Evolutionary conservation across 2,888 invertebrate species (phyloP), one percentile per base, ranked within the genome.

Genomic region (Schrankia costaestrigalis): DNA sequence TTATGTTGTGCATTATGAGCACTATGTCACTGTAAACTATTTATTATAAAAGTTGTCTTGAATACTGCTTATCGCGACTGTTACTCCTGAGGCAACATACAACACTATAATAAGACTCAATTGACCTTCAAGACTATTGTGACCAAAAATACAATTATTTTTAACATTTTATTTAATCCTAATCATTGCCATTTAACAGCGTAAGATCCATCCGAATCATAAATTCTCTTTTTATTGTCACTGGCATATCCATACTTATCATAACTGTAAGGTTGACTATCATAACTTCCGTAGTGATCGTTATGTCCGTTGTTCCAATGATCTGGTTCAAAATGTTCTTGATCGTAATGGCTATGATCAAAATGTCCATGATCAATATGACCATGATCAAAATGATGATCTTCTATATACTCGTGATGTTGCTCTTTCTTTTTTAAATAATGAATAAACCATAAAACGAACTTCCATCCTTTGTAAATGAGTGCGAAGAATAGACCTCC

Each of bases 131-230:
- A n/a, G n/a, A n/a, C n/a, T n/a, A 21, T 21, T 21, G 3, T 3
- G 3, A 3, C 9, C 9, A 21, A n/a, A 7, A n/a, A n/a, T 21
- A 21, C 21, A 21, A 21, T 7, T n/a, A 21, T 8, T 4, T 5
- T n/a, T 5, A 21, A 5, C 6, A 7, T 21, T 9, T 21, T 5
- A 7, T 21, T n/a, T 11, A 1, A 22, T 2, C 8, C 11, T 1
- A 3, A 7, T 27, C n/a, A 35, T 5, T 27, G n/a, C 8, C 3
- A 3, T 50, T 71, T 69, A 0, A 86, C 73, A 22, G 85, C 70
- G 55, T 73, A 86, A 0, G 86, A 85, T 0, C 86, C 86, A 48
- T 86, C 86, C 0, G 86, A 63, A 28, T 86, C 86, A 38, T 86
- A 86, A 13, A 76, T 39, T 4, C 42, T 40, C 14, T 71, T 71